A percentile compares a stretch with the other conserved stretches of the same genome.
Conservation (phyloP, 2,797 vertebrate species). For the Argyrosomus regius region DNA sequence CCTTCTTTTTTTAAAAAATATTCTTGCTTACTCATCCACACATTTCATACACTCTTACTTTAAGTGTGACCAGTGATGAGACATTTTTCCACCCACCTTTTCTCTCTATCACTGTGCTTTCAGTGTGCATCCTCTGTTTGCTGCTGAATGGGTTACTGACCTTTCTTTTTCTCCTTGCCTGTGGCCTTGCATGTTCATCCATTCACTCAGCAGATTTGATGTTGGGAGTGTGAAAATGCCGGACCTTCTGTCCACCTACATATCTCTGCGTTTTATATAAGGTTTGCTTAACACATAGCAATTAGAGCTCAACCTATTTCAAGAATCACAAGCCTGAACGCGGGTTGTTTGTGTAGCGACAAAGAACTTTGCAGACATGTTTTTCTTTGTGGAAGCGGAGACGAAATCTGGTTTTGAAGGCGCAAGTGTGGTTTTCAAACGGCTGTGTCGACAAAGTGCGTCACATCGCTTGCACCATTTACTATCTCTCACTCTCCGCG, state of each 20-base stretch:
- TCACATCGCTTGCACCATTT: slow-evolving; percentile 59
- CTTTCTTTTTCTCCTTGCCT: slow-evolving; percentile 23
- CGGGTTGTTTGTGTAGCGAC: slow-evolving; percentile 43
- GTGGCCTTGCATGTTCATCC: slow-evolving; percentile 41
- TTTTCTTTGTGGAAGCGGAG: slow-evolving; percentile 41
- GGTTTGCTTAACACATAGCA: slow-evolving; percentile 39
- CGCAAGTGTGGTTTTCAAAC: slow-evolving; percentile 57
- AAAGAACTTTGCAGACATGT: slow-evolving; percentile 34
- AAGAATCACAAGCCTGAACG: slow-evolving; percentile 37
- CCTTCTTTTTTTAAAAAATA: not conserved
- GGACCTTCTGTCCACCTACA: slow-evolving; percentile 30
- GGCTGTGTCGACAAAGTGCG: slow-evolving; percentile 56
- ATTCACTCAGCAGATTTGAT: slow-evolving; percentile 40
- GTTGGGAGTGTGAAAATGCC: slow-evolving; percentile 26
- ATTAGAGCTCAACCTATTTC: slow-evolving; percentile 44
- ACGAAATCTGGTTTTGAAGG: slow-evolving; percentile 39
- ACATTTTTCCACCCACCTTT: slow-evolving; percentile 41
- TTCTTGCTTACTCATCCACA: slow-evolving; percentile 59
- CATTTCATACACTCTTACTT: slow-evolving; percentile 54
- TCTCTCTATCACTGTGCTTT: slow-evolving; percentile 40
- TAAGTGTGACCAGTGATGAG: slow-evolving; percentile 54
- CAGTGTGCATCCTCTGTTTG: slow-evolving; percentile 30
- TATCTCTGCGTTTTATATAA: slow-evolving; percentile 28
- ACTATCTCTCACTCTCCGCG: slow-evolving; percentile 50
- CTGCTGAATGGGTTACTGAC: slow-evolving; percentile 50